phyloP scores from a whole-genome alignment of 2,888 invertebrate genomes.

The Tetropium fuscum region DNA sequence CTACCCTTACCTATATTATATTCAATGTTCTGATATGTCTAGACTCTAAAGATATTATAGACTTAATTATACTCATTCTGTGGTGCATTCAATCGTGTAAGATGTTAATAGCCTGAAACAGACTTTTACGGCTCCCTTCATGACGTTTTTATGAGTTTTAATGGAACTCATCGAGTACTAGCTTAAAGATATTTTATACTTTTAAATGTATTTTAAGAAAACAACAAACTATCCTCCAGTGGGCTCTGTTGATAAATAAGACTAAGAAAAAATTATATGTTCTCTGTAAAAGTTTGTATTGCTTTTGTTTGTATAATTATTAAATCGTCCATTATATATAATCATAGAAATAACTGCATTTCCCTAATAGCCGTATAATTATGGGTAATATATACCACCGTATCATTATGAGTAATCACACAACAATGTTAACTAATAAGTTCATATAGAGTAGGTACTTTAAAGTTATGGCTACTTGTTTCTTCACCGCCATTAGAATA shows the following conservation, averaged over 20 bases:
- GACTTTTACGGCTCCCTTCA: background rate
- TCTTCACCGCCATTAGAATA: background rate
- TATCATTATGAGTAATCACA: constrained; percentile 10
- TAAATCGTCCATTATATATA: background rate
- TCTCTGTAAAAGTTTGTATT: too few relatives aligned
- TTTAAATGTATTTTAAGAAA: too few relatives aligned
- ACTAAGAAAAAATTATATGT: too few relatives aligned
- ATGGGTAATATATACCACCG: background rate
- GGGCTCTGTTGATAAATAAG: too few relatives aligned
- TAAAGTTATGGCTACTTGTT: constrained; percentile 2
- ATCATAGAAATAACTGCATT: constrained; percentile 1
- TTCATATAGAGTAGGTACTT: background rate
- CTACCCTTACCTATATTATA: too few relatives aligned
- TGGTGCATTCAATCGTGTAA: too few relatives aligned
- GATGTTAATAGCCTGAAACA: background rate
- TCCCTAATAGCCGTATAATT: constrained; percentile 3
- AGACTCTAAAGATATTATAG: too few relatives aligned
- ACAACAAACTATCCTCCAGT: too few relatives aligned
- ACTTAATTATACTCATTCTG: too few relatives aligned
- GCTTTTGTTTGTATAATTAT: too few relatives aligned
- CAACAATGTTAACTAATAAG: constrained; percentile 2
- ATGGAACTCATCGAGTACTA: background rate
- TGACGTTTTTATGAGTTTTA: background rate
- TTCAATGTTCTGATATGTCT: too few relatives aligned
- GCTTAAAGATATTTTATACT: background rate